A percentile compares a stretch with the other conserved stretches of the same genome.
phyloP scores from a whole-genome alignment of 2,888 invertebrate genomes.

The Agrotis segetum region DNA sequence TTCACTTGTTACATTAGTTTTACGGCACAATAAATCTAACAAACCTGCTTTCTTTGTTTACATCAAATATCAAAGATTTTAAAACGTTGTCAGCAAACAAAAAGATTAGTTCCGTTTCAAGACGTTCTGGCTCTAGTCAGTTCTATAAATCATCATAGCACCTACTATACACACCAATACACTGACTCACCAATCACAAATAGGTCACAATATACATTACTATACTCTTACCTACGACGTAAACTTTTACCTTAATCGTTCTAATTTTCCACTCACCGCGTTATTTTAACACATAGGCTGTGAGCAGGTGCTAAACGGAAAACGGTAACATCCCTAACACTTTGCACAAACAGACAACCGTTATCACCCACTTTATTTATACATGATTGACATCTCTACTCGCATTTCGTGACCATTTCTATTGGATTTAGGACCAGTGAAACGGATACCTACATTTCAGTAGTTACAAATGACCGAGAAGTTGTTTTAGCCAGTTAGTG shows the following conservation, averaged over 20 bases:
- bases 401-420: slow-evolving; percentile 75
- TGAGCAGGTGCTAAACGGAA: slow-evolving; percentile 77
- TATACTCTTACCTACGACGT: slow-evolving; percentile 7
- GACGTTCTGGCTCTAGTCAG: too few species aligned
- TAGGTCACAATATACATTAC: slow-evolving; percentile 31
- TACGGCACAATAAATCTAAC: too few species aligned
- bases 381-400: slow-evolving; percentile 69
- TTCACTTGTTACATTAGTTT: too few species aligned
- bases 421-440: slow-evolving; percentile 58
- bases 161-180: too few species aligned
- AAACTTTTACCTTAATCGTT: slow-evolving; percentile 39
- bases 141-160: too few species aligned
- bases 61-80: too few species aligned
- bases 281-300: slow-evolving; percentile 68
- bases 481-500: slow-evolving; percentile 14
- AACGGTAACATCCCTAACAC: slow-evolving; percentile 86
- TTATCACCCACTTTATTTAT: slow-evolving; percentile 86
- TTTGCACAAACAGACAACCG: slow-evolving; percentile 84
- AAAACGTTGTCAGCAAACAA: too few species aligned
- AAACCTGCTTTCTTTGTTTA: too few species aligned
- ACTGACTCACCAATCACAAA: slow-evolving; percentile 1
- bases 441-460: slow-evolving; percentile 33
- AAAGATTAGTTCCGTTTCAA: too few species aligned
- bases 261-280: slow-evolving; percentile 56
- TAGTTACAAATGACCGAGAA: slow-evolving; percentile 57